Base-by-base conservation (phyloP, 2,888 invertebrate genomes). In the Andrena hattorfiana region DNA sequence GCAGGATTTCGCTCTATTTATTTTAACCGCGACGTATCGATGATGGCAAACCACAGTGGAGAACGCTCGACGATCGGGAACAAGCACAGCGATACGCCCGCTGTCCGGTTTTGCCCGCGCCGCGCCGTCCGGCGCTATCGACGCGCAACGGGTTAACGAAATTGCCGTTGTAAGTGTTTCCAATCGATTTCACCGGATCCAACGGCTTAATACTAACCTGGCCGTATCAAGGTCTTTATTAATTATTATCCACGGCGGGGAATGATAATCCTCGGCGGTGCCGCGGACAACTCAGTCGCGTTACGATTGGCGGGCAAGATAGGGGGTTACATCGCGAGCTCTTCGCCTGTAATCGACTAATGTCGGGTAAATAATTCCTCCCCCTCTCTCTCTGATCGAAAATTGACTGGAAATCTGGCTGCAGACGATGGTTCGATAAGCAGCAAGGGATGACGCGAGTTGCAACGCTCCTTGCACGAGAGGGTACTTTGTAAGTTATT, bases 161-260 rank as follows among this genome's bases (percentile, higher is more conserved):
- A 89, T 89, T 85, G 72, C 85, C 77, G 71, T 76, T 77, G 66
- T 78, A 86, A 87, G 85, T 84, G 85, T 86, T 89, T 89, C 83
- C 80, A 83, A 86, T 83, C 87, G 82, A 80, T 79, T 72, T 59
- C 75, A 42, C 73, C 72, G 59, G 69, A 76, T 78, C 76, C 86
- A 86, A 88, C 83, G 80, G 86, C 86, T 86, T 89, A 89, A 89
- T 88, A 79, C 70, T 77, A 85, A 69, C 32, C 74, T 42, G 56
- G 62, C 54, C 2, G 32, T 63, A 83, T 51, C 81, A 60, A 80
- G 81, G 75, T 76, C 78, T 79, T 83, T 79, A 77, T 85, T 87
- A 85, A 86, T 87, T 87, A 81, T 87, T 75, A 77, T 59, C 68
- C 35, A 20, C 51, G 35, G 48, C 23, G 51, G 28, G 16, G 63